These are phyloP conservation scores for Brachyhypopomus gauderio DNA, from an alignment of 2,113 vertebrate species.

Conservation along the genomic window DNA sequence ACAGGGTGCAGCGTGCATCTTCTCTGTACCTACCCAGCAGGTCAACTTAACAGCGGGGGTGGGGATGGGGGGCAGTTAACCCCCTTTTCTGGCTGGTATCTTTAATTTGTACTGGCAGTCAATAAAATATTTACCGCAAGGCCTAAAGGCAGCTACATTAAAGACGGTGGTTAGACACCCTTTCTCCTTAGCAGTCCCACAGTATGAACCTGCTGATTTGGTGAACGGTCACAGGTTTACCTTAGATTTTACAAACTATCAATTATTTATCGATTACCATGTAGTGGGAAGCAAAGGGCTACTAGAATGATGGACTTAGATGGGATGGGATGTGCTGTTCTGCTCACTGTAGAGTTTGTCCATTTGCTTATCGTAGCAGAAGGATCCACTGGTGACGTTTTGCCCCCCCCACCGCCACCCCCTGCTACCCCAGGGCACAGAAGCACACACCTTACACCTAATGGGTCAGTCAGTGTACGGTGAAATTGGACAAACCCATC, in stretches of 20 bases:
- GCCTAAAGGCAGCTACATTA: slow-evolving; percentile 95
- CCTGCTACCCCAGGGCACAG: not conserved
- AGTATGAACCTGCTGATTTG: slow-evolving; percentile 83
- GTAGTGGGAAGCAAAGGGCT: slow-evolving; percentile 28
- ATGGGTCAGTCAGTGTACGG: not conserved
- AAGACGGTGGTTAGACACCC: slow-evolving; percentile 89
- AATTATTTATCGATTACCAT: slow-evolving; percentile 81
- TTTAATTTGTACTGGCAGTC: slow-evolving; percentile 87
- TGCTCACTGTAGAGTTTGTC: slow-evolving; percentile 61
- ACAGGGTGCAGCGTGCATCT: not conserved
- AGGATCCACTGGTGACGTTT: slow-evolving; percentile 64
- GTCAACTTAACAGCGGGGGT: slow-evolving; percentile 54
- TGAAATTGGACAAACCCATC: not conserved
- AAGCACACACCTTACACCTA: not conserved
- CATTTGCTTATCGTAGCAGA: slow-evolving; percentile 77
- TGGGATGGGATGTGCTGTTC: slow-evolving; percentile 22
- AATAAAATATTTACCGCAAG: slow-evolving; percentile 90
- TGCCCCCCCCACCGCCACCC: slow-evolving; percentile 7
- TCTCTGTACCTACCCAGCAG: slow-evolving; percentile 35
- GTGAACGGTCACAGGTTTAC: slow-evolving; percentile 89
- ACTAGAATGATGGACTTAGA: slow-evolving; percentile 47
- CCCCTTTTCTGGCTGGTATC: slow-evolving; percentile 68
- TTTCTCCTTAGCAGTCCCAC: slow-evolving; percentile 77
- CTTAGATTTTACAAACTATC: slow-evolving; percentile 89
- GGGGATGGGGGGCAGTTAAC: slow-evolving; percentile 41